Evolutionary conservation across 2,797 vertebrate species (phyloP).

Genomic region (Liasis olivaceus): DNA sequence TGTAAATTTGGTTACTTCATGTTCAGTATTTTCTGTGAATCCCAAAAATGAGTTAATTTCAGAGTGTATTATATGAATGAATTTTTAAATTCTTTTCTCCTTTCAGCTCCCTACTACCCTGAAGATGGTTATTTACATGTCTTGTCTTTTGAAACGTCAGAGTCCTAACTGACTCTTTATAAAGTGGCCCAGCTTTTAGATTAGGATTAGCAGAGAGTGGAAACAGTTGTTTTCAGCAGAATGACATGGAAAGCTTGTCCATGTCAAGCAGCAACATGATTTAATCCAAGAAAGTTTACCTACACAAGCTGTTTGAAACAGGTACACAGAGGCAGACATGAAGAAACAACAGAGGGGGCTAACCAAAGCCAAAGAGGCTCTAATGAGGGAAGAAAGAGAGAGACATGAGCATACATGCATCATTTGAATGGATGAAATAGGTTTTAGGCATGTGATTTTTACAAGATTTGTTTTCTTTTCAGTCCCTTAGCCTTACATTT

Average conservation of each 20-base stretch:
- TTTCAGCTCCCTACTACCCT: not conserved
- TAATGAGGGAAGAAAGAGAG: not conserved
- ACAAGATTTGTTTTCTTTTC: not conserved
- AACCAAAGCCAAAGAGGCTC: constrained; percentile 2
- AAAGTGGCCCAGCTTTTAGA: constrained; percentile 16
- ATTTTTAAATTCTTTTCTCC: not conserved
- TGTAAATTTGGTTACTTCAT: not conserved
- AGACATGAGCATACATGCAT: not conserved
- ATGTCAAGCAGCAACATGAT: not conserved
- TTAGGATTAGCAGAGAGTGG: not conserved
- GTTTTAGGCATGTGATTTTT: not conserved
- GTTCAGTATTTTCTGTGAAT: not conserved
- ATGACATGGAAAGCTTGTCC: constrained; percentile 28
- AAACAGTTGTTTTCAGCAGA: not conserved
- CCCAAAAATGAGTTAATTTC: not conserved
- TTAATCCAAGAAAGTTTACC: constrained; percentile 15
- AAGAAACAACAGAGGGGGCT: not conserved
- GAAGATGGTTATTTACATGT: not conserved
- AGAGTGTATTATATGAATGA: not conserved
- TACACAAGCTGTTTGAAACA: constrained; percentile 11
- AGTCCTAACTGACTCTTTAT: constrained; percentile 11
- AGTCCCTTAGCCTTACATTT: not conserved
- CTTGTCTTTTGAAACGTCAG: not conserved
- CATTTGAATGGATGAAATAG: constrained; percentile 1
- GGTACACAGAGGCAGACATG: not conserved